A percentile compares a stretch with the other conserved stretches of the same genome.
These are phyloP conservation scores for Acleris holmiana DNA, from an alignment of 2,888 invertebrate genomes.

Conservation along the genomic window DNA sequence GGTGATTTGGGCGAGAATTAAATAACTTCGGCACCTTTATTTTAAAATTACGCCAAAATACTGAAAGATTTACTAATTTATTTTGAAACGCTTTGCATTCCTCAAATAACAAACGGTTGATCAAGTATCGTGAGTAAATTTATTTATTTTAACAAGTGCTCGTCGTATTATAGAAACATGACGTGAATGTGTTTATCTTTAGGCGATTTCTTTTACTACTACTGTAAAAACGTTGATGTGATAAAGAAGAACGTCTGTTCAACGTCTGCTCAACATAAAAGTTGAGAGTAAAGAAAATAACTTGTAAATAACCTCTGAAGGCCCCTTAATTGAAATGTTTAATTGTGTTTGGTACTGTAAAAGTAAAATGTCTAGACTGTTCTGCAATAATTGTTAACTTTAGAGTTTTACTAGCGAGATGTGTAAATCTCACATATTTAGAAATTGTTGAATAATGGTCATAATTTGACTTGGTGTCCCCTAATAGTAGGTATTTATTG, in stretches of 20 bases:
- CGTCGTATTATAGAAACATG: constrained; percentile 31
- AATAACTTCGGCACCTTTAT: not conserved
- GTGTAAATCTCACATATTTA: no score
- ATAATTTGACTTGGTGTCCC: no score
- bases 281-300: not conserved
- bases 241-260: constrained; percentile 30
- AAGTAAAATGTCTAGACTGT: no score
- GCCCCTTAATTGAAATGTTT: no score
- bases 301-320: not conserved
- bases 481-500: no score
- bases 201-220: constrained; percentile 25
- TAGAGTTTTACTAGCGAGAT: no score
- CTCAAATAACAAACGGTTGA: constrained; percentile 19
- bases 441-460: no score
- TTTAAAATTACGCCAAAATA: not conserved
- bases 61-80: not conserved
- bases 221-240: constrained; percentile 23
- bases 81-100: constrained; percentile 10
- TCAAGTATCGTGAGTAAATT: constrained; percentile 26
- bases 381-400: no score
- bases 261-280: constrained; percentile 16
- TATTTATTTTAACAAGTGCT: constrained; percentile 31
- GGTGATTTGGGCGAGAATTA: no score
- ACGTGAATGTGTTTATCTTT: constrained; percentile 29
- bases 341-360: no score